Evolutionary conservation across 2,888 invertebrate species (phyloP).

Genomic region (Therioaphis trifolii): DNA sequence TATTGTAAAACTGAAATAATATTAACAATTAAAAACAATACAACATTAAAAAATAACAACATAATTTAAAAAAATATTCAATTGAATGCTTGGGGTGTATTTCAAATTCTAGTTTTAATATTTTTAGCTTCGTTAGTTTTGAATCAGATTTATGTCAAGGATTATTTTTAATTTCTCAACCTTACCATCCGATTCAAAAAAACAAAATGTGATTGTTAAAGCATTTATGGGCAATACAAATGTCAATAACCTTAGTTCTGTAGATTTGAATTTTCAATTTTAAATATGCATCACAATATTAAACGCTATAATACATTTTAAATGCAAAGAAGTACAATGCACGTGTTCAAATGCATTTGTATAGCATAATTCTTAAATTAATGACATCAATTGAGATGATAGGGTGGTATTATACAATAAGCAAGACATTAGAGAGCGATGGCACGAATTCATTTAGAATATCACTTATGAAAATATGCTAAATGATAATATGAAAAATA

Average conservation of each 20-base stretch:
- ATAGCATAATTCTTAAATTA: not conserved
- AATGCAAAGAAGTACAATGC: slow-evolving; percentile 5
- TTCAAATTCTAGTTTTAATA: no score
- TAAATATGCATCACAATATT: not conserved
- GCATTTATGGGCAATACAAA: not conserved
- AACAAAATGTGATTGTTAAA: slow-evolving; percentile 7
- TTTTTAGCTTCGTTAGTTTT: no score
- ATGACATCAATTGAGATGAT: slow-evolving; percentile 10
- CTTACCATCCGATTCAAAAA: not conserved
- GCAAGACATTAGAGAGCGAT: not conserved
- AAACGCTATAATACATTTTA: not conserved
- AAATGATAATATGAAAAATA: not conserved
- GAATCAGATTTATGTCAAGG: not conserved
- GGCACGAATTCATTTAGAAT: not conserved
- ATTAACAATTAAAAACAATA: no score
- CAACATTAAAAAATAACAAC: no score
- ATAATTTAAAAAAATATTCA: no score
- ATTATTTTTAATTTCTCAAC: not conserved
- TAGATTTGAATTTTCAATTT: not conserved
- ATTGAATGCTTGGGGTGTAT: no score
- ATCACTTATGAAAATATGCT: not conserved
- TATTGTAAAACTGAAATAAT: no score
- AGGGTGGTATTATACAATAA: not conserved
- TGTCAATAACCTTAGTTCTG: not conserved
- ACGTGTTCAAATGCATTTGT: slow-evolving; percentile 13